phyloP scores from a whole-genome alignment of 1,140 invertebrate genomes.

The Agraylea sexmaculata region DNA sequence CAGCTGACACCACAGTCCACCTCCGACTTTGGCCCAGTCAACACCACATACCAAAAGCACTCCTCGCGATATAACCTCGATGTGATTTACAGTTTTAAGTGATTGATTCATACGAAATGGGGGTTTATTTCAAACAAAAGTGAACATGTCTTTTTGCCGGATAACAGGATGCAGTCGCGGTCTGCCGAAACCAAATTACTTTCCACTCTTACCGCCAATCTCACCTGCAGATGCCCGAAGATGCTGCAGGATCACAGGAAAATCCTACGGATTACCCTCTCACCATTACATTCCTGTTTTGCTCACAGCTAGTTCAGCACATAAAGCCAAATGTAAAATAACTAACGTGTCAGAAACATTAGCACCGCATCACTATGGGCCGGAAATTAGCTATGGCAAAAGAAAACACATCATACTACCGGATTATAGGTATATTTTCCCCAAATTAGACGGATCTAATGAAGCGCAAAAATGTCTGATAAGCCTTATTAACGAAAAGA shows the following conservation, averaged over 20 bases:
- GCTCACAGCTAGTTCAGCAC: conserved; percentile 43
- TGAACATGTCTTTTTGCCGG: conserved; percentile 59
- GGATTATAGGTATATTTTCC: conserved; percentile 63
- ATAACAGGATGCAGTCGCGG: conserved; percentile 70
- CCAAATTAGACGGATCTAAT: conserved; percentile 50
- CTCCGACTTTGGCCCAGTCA: too few relatives aligned
- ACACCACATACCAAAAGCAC: too few relatives aligned
- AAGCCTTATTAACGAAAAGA: conserved; percentile 49
- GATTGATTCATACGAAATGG: background rate
- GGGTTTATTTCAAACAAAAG: background rate
- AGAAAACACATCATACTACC: conserved; percentile 51
- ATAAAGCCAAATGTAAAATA: conserved; percentile 50
- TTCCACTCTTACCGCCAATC: conserved; percentile 67
- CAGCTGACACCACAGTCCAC: background rate
- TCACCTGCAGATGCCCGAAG: conserved; percentile 68
- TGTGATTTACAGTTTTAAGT: background rate
- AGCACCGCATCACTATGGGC: conserved; percentile 44
- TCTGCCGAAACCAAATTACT: conserved; percentile 71
- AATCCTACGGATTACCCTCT: conserved; percentile 61
- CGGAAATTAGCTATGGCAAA: conserved; percentile 47
- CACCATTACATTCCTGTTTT: conserved; percentile 70
- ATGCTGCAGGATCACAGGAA: conserved; percentile 70
- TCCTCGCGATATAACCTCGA: too few relatives aligned
- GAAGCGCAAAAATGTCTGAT: conserved; percentile 49
- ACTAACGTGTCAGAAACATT: conserved; percentile 47